Conservation (phyloP, 2,888 invertebrate genomes). For the Epistrophe grossulariae region DNA sequence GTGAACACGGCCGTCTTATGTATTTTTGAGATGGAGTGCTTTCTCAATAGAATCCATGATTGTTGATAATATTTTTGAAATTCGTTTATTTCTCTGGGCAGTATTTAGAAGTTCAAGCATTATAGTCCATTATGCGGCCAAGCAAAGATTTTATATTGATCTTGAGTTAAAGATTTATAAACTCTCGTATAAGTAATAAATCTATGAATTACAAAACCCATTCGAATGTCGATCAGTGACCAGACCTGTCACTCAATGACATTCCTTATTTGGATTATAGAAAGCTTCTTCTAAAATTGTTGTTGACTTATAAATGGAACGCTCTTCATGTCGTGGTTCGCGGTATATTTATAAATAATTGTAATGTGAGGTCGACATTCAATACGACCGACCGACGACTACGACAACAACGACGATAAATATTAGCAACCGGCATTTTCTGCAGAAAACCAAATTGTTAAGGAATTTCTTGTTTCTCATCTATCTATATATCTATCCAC, state of each 20-base stretch:
- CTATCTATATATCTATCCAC: background rate
- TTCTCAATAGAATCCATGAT: too few relatives aligned
- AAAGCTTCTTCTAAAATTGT: slow-evolving; percentile 29
- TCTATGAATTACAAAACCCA: slow-evolving; percentile 12
- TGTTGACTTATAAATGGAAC: slow-evolving; percentile 10
- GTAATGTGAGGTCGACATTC: slow-evolving; percentile 54
- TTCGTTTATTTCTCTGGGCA: too few relatives aligned
- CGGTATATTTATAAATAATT: slow-evolving; percentile 38
- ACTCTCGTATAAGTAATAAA: background rate
- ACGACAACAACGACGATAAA: background rate
- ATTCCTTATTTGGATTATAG: slow-evolving; percentile 30
- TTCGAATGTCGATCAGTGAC: slow-evolving; percentile 33
- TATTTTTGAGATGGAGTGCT: too few relatives aligned
- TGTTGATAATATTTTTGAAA: too few relatives aligned
- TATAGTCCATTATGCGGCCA: too few relatives aligned
- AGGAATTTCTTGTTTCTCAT: slow-evolving; percentile 47
- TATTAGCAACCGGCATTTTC: slow-evolving; percentile 42
- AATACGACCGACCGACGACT: slow-evolving; percentile 9
- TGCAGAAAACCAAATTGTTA: slow-evolving; percentile 35
- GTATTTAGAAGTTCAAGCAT: too few relatives aligned
- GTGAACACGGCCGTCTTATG: too few relatives aligned
- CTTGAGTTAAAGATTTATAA: too few relatives aligned
- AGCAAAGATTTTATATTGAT: too few relatives aligned
- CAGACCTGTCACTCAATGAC: slow-evolving; percentile 17
- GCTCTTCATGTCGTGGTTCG: slow-evolving; percentile 9